Evolutionary conservation across 23 tunicate species (phyloP), one percentile per base, ranked within the genome.

Genomic region (Styela plicata): DNA sequence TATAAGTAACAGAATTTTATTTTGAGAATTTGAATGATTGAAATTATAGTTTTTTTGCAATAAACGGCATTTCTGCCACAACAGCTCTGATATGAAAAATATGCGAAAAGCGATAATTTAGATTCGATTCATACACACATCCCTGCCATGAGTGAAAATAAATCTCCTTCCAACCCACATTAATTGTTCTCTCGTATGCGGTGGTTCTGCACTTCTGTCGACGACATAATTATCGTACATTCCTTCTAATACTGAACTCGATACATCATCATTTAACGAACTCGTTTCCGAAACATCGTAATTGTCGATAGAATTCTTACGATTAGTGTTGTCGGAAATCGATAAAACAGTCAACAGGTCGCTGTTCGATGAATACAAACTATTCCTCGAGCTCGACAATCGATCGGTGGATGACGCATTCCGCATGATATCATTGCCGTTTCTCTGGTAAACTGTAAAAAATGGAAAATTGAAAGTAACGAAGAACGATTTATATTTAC

Each of bases 191-290:
- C 66, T 76, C 5, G 81, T 76, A 17, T 53, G 65, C 7, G 66
- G 64, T 19, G 33, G n/a, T 57, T 76, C 68, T 52, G 32, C 65
- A 24, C 62, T 24, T 29, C 31, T 44, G 1, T 76, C 81, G 29
- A 53, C 68, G 27, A 21, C 37, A 37, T 76, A 76, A 27, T 17
- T 24, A 16, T 37, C 65, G 22, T 25, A 37, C 29, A 76, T 52
- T 44, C 65, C 81, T 25, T 76, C 81, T 22, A 53, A 52, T 33
- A 76, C 81, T 33, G 52, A 76, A 37, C 37, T 53, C 18, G 52
- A 73, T 1, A 1, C 28, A 7, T 76, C 81, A 25, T 76, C 81
- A 23, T 76, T 52, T 27, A 37, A 57, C 13, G 81, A 71, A 33
- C 77, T 71, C 5, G 33, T 71, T 31, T 71, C 77, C 20, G 77